Base-by-base conservation (phyloP, 23 tunicate genomes). In the Styela plicata region DNA sequence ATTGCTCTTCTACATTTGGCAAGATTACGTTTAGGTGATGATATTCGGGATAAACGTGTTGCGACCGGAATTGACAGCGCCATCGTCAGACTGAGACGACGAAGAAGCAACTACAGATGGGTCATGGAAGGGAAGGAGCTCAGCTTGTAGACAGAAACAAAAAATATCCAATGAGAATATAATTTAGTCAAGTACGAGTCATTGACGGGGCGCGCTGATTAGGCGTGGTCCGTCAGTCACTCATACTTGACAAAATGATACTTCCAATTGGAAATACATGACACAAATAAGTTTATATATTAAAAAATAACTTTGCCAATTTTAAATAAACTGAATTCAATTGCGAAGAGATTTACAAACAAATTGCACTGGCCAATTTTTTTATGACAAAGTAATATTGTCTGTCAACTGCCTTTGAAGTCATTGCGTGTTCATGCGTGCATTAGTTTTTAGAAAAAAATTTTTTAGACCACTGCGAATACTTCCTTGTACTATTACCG, bases 11-110 rank as follows among this genome's bases (percentile, higher is more conserved):
- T 94, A 2, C 94, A 82, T 30, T 63, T 88, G 24, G 89, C 90
- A 3, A 44, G 83, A 63, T 71, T 85, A 28, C 84, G 89, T 61
- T 77, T 94, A 28, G 64, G 79, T 24, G 88, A 85, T 27, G 98
- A 94, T 70, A 85, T 94, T 32, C 36, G 79, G 2, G 98, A 94
- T 66, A 94, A 94, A 76, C 35, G 86, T 61, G 89, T 74, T 21
- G 98, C 98, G 0, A 69, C 89, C 32, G 79, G 85, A 22, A 88
- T 88, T 44, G 98, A 94, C 74, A 87, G 86, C 78, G 90, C 94
- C 73, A 84, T 89, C 52, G 86, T 94, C 74, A 80, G 94, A 77
- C 71, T 89, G 78, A 83, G 94, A n/a, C 63, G 89, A 64, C 84
- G 94, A 5, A 78, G 93, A 26, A 83, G 87, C 19, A 88, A 92